Base-by-base conservation (phyloP, 2,888 invertebrate species). In the Gryllus longicercus region DNA sequence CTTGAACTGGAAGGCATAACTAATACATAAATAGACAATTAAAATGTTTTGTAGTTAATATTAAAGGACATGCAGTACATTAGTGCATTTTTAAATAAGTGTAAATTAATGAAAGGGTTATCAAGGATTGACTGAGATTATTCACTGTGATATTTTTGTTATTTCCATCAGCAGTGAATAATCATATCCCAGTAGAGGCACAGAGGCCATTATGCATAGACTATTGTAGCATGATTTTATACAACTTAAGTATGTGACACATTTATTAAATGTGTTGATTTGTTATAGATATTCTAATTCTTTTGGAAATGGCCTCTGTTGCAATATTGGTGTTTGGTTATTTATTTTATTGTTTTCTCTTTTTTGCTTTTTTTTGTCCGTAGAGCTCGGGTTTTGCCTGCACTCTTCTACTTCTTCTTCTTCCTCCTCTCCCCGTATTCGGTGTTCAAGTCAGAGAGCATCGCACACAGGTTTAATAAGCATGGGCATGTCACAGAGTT, bases 331-430 rank as follows among this genome's bases (percentile, higher is more conserved):
- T 77, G 77, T 80, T 63, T 77, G 77, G 25, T 75, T 77, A 74
- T 63, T 51, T n/a, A 76, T 79, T 50, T 79, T 81, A 78, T 79
- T 23, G 77, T 79, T 78, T 80, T 78, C 51, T 77, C 74, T 76
- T 80, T 78, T 81, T 76, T 77, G 74, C 51, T 80, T 80, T 79
- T 80, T 78, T 80, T 80, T 82, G 82, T 82, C 80, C 80, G 80
- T 82, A 82, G 82, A 80, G 80, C 80, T 82, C 79, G 80, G 79
- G 80, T 80, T 82, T 82, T 82, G 82, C 82, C 80, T 82, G 76
- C 82, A 81, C 81, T 81, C 79, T 81, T 81, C 80, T 80, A 51
- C 80, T 77, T 74, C 79, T 80, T 51, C 81, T 79, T 76, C 81
- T 79, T 81, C 79, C 51, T 79, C 79, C 76, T 76, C 79, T 75